Conservation (phyloP, 2,797 vertebrate genomes). For the Amniataba percoides region DNA sequence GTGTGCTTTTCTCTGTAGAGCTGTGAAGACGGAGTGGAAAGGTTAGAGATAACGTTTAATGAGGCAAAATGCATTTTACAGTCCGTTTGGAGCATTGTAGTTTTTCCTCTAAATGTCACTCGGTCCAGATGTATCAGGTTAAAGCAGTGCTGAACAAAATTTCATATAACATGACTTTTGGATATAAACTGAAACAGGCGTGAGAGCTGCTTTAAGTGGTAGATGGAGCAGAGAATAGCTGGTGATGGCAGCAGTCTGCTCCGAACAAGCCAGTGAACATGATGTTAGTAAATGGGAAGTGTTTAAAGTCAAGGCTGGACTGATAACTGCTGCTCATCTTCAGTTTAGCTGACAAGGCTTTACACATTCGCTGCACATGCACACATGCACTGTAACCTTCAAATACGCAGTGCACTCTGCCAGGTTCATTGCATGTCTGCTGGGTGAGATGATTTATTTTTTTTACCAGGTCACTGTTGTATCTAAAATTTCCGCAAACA, state of each 20-base stretch:
- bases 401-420: not conserved
- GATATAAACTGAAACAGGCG: not conserved
- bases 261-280: no score
- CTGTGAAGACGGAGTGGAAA: not conserved
- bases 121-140: not conserved
- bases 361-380: not conserved
- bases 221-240: no score
- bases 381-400: not conserved
- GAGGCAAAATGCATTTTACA: not conserved
- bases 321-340: constrained; percentile 2
- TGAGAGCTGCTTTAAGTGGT: not conserved
- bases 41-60: constrained; percentile 6
- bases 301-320: not conserved
- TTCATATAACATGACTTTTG: constrained; percentile 1
- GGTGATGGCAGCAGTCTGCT: no score
- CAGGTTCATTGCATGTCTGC: no score
- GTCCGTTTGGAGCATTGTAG: not conserved
- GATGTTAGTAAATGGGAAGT: not conserved
- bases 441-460: no score
- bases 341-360: no score
- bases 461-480: no score
- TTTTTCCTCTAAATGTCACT: not conserved
- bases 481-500: not conserved
- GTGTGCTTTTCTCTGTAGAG: not conserved
- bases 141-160: not conserved